Evolutionary conservation across 2,113 vertebrate genomes (phyloP), one percentile per base, ranked within the genome.

Genomic region (Promerops cafer): DNA sequence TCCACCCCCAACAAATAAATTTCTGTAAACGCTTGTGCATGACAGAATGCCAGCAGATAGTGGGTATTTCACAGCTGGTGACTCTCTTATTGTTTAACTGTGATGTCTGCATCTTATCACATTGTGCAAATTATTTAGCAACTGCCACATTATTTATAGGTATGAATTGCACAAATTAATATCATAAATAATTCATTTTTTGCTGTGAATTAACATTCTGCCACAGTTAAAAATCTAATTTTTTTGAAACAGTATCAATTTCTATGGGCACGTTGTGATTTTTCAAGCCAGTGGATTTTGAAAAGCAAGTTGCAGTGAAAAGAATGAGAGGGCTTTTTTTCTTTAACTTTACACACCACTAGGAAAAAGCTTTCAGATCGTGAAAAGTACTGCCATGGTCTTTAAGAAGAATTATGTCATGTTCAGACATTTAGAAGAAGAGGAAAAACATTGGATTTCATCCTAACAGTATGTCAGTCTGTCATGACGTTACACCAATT

Each of bases 121-220:
- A 68, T 70, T 66, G 70, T 91, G 94, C 93, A 98, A 97, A 97
- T 97, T 97, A 97, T 97, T 97, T 98, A 98, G 93, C 95, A 97
- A 97, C 91, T 97, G 83, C 92, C 97, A 94, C 89, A 95, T 97
- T 98, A 97, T 97, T 98, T 98, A 97, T 96, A 97, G 96, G 96
- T 98, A 97, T 94, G 94, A 97, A 97, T 96, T 95, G 83, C 65
- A 94, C 77, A 97, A 96, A 98, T 98, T 98, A 97, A 96, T 96
- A 91, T 98, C 92, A 98, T 97, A 96, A 96, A 98, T 98, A 97
- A 98, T 98, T 97, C 92, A 97, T 96, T 50, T 64, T 91, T 91
- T 65, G 3, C 81, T 95, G 45, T 92, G 94, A 97, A 94, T 96
- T 96, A 96, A 95, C 77, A 95, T 92, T 80, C 49, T 65, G 88